A percentile compares a stretch with the other conserved stretches of the same genome.
phyloP scores from a whole-genome alignment of 1,140 invertebrate species.

The Diabrotica virgifera region DNA sequence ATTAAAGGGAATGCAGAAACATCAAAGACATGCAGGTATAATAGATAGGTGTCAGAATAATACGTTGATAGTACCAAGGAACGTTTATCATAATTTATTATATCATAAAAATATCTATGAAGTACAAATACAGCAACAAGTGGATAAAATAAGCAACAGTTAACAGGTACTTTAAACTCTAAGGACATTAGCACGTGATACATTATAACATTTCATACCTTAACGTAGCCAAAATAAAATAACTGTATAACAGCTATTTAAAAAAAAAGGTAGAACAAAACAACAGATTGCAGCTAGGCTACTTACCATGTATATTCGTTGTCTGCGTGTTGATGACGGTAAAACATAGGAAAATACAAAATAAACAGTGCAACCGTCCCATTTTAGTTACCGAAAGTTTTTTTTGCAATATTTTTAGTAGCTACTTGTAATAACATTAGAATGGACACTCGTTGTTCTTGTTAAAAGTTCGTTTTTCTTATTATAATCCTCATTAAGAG shows the following conservation, averaged over 20 bases:
- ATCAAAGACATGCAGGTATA: no score
- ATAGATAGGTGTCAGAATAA: no score
- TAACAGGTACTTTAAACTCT: not conserved
- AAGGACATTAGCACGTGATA: constrained; percentile 1
- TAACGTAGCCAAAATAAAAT: not conserved
- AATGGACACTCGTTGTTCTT: not conserved
- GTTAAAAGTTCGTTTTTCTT: not conserved
- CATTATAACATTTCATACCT: not conserved
- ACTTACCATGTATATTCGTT: not conserved
- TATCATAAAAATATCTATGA: no score
- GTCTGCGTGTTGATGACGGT: not conserved
- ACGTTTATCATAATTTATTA: no score
- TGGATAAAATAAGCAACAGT: constrained; percentile 1
- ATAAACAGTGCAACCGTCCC: not conserved
- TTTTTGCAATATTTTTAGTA: not conserved
- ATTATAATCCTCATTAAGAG: not conserved
- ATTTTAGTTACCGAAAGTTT: not conserved
- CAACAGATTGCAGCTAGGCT: not conserved
- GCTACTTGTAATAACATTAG: not conserved
- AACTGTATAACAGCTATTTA: not conserved
- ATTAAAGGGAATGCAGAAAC: no score
- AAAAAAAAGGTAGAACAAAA: not conserved
- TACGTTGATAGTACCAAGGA: no score
- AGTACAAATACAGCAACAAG: not conserved
- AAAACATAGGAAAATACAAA: constrained; percentile 1